Conservation (phyloP, 2,113 vertebrate genomes). For the Muntiacus muntjak region DNA sequence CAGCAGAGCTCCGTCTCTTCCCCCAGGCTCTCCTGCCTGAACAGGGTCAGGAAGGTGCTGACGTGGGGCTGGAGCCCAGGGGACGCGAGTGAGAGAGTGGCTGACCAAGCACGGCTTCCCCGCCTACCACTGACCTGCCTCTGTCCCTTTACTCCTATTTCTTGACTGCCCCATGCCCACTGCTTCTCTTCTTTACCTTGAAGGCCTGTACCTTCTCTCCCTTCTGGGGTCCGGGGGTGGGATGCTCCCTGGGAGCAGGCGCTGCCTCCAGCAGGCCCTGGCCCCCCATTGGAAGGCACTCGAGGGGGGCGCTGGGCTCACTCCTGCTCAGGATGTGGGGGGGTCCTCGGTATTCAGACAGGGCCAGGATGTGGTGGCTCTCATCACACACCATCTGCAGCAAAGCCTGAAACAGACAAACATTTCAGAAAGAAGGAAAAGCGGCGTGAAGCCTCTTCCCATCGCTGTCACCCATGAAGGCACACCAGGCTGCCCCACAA, state of each 20-base stretch:
- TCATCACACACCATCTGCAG: slow-evolving; percentile 92
- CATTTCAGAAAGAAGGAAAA: neutral
- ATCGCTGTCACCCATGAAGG: fast-evolving
- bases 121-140: neutral
- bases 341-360: slow-evolving; percentile 83
- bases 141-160: neutral
- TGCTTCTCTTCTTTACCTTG: no score
- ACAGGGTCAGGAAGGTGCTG: neutral
- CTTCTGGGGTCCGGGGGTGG: slow-evolving; percentile 83
- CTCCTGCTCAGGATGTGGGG: slow-evolving; percentile 46
- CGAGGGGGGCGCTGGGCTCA: slow-evolving; percentile 55
- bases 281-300: slow-evolving; percentile 84
- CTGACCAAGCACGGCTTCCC: neutral
- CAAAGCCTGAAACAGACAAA: slow-evolving; percentile 78
- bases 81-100: neutral
- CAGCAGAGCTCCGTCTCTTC: neutral
- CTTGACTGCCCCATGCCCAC: neutral
- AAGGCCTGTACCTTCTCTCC: slow-evolving; percentile 80
- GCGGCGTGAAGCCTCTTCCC: neutral
- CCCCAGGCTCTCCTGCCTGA: neutral
- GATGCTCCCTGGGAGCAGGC: slow-evolving; percentile 84
- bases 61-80: neutral
- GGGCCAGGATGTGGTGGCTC: slow-evolving; percentile 88
- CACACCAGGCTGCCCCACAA: fast-evolving
- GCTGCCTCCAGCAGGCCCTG: slow-evolving; percentile 86